Conservation (phyloP, 2,113 vertebrate genomes). For the Aix galericulata region DNA sequence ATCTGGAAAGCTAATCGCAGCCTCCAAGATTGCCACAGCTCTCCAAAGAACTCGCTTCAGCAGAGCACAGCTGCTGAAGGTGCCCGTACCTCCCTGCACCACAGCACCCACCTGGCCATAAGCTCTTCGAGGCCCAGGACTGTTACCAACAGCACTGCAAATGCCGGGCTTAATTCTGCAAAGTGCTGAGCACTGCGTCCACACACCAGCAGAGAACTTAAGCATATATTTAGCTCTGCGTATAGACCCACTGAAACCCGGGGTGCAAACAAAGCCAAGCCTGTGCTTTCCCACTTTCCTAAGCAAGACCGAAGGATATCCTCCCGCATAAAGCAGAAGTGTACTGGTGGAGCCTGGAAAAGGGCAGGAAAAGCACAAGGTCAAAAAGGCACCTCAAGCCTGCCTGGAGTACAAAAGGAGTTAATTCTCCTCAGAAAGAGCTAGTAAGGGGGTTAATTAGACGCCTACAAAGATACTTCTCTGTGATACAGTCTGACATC, state of each 20-base stretch:
- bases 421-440: constrained; percentile 34
- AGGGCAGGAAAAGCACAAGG: background rate
- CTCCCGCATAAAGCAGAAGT: background rate
- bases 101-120: fast-evolving
- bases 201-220: background rate
- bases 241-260: background rate
- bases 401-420: background rate
- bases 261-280: background rate
- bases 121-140: background rate
- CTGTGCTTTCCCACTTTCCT: background rate
- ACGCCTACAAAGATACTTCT: constrained; percentile 24
- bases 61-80: background rate
- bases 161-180: background rate
- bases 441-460: background rate
- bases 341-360: background rate
- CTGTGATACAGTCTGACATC: constrained; percentile 36
- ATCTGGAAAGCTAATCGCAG: background rate
- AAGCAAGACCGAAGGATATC: background rate
- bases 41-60: background rate
- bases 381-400: constrained; percentile 1
- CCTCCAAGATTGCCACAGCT: background rate
- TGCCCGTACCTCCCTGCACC: background rate
- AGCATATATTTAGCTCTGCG: background rate
- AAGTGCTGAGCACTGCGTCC: background rate
- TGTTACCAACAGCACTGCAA: background rate